Evolutionary conservation across 2,888 invertebrate genomes (phyloP), one percentile per base, ranked within the genome.

Genomic region (Agrochola lota): DNA sequence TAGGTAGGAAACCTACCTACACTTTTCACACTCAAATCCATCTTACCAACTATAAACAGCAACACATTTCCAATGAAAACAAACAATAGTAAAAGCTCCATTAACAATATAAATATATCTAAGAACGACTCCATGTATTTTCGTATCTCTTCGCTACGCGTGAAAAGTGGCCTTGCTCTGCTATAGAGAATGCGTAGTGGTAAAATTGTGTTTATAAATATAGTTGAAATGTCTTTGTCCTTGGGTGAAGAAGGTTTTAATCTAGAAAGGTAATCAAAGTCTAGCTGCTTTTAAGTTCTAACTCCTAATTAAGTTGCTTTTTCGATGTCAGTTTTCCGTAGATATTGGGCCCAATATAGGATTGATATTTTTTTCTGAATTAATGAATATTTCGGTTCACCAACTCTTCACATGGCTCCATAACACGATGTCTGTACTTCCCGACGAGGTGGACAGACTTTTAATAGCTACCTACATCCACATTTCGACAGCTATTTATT

Each of bases 71-170:
- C 63, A 81, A 75, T 66, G 60, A 83, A 85, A 85, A 85, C 68
- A 87, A 85, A 87, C 86, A 46, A 67, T 67, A 77, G 64, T 75
- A 81, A 81, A n/a, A 80, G 49, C 11, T 55, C 88, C 85, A 87
- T 86, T 85, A 85, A 69, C 71, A 85, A 85, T 80, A 81, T 81
- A 88, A 81, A 88, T 88, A 83, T 49, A 70, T 67, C 12, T 63
- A n/a, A 74, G 4, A 69, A 20, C 85, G 23, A 26, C 84, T 89
- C 88, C 73, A 86, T 78, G 62, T 70, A 80, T 85, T 87, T 83
- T 68, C 15, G 46, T 86, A 74, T 73, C 40, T 69, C 55, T 26
- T 63, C 74, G 79, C 63, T 68, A 60, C 76, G 75, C 70, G 77
- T 72, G 79, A 70, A 76, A 68, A 84, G 74, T 72, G 83, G 74